Conservation (phyloP, 2,113 vertebrate species). For the Isurus oxyrinchus region DNA sequence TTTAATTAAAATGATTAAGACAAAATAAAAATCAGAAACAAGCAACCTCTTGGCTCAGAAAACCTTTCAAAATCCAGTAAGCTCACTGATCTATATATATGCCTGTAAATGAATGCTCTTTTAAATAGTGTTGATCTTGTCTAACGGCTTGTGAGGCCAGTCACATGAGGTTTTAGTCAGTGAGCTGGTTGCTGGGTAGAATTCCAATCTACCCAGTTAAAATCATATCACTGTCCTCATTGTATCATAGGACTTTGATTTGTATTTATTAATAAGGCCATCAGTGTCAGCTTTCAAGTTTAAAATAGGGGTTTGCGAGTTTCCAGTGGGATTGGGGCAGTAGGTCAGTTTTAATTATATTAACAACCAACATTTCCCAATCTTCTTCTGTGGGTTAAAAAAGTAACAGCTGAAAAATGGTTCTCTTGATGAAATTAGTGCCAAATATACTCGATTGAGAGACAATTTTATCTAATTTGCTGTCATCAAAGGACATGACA, state of each 20-base stretch:
- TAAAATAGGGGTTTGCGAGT: background rate
- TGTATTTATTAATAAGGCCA: background rate
- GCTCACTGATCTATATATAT: background rate
- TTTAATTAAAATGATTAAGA: background rate
- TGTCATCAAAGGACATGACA: background rate
- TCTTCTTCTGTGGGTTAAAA: background rate
- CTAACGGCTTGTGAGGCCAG: background rate
- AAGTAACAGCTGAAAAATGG: background rate
- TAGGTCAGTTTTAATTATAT: background rate
- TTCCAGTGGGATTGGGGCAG: background rate
- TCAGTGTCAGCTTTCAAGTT: background rate
- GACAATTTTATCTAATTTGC: background rate
- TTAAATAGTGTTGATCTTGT: background rate
- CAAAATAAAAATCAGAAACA: background rate
- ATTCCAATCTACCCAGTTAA: background rate
- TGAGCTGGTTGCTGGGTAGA: background rate
- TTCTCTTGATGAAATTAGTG: background rate
- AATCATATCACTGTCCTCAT: background rate
- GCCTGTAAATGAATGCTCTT: background rate
- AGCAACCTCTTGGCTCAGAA: background rate
- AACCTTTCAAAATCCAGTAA: too few species aligned
- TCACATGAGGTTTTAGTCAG: background rate
- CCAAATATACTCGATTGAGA: background rate
- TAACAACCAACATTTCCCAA: background rate
- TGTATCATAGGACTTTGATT: background rate